Percentiles rank a stretch among this genome's conserved stretches.
Conservation (phyloP, 2,797 vertebrate genomes). For the Sciurus vulgaris region DNA sequence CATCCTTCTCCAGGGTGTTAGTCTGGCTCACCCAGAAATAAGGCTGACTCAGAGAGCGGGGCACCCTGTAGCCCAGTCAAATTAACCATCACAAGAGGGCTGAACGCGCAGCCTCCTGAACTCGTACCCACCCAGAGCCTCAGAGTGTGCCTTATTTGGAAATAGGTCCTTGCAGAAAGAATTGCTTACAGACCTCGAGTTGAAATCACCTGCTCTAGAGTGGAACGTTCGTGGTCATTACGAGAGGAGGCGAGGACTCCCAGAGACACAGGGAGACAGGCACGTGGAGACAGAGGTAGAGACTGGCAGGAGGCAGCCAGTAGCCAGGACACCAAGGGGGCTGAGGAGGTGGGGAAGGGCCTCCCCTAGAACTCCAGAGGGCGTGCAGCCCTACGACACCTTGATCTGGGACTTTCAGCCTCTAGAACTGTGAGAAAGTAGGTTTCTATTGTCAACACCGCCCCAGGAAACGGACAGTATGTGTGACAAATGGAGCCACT, state of each 20-base stretch:
- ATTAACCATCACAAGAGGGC: not conserved
- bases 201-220: not conserved
- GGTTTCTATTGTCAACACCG: not conserved
- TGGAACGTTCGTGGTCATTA: rapidly evolving
- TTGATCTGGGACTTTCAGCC: not conserved
- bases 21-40: not conserved
- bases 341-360: not conserved
- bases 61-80: not conserved
- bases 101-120: not conserved
- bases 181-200: not conserved
- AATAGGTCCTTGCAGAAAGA: not conserved
- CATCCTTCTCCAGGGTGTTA: too few species aligned
- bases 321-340: too few species aligned
- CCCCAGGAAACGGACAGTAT: not conserved
- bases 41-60: not conserved
- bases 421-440: too few species aligned
- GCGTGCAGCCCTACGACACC: not conserved
- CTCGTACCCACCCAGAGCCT: not conserved
- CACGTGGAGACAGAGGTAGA: too few species aligned
- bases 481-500: rapidly evolving
- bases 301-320: too few species aligned
- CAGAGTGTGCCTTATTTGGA: too few species aligned
- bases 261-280: not conserved
- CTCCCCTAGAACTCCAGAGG: not conserved
- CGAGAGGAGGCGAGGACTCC: not conserved